phyloP scores from a whole-genome alignment of 2,797 vertebrate genomes.

The Dromococcyx pavoninus region DNA sequence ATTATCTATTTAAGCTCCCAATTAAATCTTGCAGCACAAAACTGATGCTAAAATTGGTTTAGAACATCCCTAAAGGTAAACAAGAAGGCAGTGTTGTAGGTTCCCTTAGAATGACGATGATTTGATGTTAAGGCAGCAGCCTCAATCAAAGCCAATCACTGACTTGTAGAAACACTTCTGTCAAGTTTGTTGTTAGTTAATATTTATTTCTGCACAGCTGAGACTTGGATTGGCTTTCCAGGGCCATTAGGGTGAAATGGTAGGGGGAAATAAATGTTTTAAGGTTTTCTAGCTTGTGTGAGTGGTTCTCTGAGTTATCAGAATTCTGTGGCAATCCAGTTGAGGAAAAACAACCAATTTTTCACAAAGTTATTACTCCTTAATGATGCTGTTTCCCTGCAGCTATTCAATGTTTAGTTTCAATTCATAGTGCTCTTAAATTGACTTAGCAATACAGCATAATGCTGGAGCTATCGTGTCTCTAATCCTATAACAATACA shows the following conservation, averaged over 20 bases:
- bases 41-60: background rate
- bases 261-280: background rate
- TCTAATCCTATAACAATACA: constrained; percentile 71
- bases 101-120: background rate
- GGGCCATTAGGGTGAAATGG: background rate
- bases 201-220: background rate
- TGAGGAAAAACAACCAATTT: constrained; percentile 19
- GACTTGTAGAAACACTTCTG: background rate
- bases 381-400: background rate
- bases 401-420: constrained; percentile 52
- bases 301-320: background rate
- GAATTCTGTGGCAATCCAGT: background rate
- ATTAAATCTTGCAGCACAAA: background rate
- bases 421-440: constrained; percentile 25
- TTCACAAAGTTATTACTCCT: constrained; percentile 21
- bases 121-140: background rate
- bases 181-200: background rate
- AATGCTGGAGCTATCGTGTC: constrained; percentile 40
- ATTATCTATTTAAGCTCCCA: background rate
- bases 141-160: background rate
- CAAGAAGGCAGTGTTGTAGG: background rate
- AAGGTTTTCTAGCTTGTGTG: background rate
- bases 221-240: background rate
- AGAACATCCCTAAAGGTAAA: background rate
- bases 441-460: constrained; percentile 41